Percentiles rank a stretch among this genome's conserved stretches.
These are phyloP conservation scores for Ecliptopera silaceata DNA, from an alignment of 2,888 invertebrate genomes.

Conservation along the genomic window DNA sequence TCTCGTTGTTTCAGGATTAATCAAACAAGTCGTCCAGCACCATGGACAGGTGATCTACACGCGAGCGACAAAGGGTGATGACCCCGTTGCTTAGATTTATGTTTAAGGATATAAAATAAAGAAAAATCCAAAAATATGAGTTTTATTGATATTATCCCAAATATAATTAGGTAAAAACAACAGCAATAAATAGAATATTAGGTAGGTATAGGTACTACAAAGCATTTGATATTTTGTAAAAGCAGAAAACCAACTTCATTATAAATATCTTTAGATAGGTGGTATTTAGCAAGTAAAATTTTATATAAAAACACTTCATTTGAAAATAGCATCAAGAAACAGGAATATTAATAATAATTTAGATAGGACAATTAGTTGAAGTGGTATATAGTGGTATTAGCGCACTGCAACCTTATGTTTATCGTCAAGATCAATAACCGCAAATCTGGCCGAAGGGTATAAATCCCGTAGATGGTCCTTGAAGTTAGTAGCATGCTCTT, in stretches of 20 bases:
- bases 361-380: neutral
- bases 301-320: too few relatives aligned
- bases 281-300: too few relatives aligned
- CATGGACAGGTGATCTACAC: conserved; percentile 99
- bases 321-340: neutral
- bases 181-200: neutral
- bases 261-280: too few relatives aligned
- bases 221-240: too few relatives aligned
- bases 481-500: conserved; percentile 62
- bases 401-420: conserved; percentile 51
- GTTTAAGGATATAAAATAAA: conserved; percentile 73
- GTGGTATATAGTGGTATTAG: conserved; percentile 28
- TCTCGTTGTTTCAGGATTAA: conserved; percentile 86
- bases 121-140: conserved; percentile 46
- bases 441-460: conserved; percentile 66
- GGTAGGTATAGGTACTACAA: neutral
- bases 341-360: neutral
- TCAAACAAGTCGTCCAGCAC: conserved; percentile 98
- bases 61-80: conserved; percentile 96
- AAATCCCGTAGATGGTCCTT: conserved; percentile 61
- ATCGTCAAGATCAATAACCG: conserved; percentile 58
- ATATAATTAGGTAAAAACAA: neutral
- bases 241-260: too few relatives aligned
- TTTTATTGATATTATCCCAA: conserved; percentile 23
- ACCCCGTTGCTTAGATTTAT: conserved; percentile 87